Evolutionary conservation across 2,113 vertebrate genomes (phyloP).

Genomic region (Lepus europaeus): DNA sequence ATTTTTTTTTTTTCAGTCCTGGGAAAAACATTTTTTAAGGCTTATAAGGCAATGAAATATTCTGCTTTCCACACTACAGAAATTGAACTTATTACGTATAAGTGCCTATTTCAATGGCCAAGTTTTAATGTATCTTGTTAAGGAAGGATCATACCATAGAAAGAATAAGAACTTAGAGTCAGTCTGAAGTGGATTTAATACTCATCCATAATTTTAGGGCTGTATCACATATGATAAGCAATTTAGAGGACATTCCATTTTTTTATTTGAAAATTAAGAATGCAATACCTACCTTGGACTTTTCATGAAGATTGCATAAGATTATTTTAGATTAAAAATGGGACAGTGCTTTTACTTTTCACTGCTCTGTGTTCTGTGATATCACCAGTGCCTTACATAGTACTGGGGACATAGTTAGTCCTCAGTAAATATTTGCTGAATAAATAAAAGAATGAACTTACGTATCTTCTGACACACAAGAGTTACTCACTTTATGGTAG

Average conservation of each 20-base stretch:
- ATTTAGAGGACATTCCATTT: background rate
- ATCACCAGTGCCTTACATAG: background rate
- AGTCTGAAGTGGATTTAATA: background rate
- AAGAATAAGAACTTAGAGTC: background rate
- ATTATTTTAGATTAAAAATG: background rate
- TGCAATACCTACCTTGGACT: background rate
- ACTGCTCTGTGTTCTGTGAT: background rate
- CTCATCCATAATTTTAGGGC: background rate
- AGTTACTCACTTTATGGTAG: background rate
- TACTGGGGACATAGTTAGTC: background rate
- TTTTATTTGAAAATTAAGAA: slow-evolving; percentile 25
- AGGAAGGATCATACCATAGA: background rate
- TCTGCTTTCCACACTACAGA: background rate
- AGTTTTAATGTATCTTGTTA: background rate
- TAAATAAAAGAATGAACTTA: background rate
- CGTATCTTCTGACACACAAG: background rate
- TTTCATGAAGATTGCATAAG: slow-evolving; percentile 11
- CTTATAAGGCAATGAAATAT: background rate
- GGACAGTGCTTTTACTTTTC: background rate
- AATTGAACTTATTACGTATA: background rate
- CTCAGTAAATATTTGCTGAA: background rate
- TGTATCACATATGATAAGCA: background rate
- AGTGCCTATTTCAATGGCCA: background rate
- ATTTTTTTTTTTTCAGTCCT: background rate
- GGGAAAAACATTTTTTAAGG: background rate